These are phyloP conservation scores for Larimichthys polyactis DNA, from an alignment of 2,113 vertebrate species.

Conservation along the genomic window DNA sequence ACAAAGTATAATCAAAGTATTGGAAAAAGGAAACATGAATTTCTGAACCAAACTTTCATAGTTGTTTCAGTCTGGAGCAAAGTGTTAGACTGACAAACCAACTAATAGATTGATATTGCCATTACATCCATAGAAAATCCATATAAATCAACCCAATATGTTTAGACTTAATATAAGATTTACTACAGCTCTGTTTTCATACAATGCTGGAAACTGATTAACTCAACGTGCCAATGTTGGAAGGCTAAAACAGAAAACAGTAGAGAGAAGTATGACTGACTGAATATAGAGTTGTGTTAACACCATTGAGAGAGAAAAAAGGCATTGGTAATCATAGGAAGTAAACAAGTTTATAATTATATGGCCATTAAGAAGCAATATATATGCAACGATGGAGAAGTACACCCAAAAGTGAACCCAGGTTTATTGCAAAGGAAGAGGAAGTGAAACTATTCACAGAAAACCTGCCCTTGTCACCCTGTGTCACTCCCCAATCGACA, in stretches of 20 bases:
- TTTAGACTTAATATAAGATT: neutral
- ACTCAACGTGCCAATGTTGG: neutral
- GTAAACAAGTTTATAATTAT: neutral
- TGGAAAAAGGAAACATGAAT: neutral
- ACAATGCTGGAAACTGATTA: neutral
- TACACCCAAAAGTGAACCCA: slow-evolving; percentile 9
- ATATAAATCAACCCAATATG: neutral
- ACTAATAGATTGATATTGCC: neutral
- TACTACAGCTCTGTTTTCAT: neutral
- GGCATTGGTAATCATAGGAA: neutral
- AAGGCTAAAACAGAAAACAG: neutral
- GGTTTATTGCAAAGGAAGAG: neutral
- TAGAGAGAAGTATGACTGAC: neutral
- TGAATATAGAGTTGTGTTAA: neutral
- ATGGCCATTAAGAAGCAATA: neutral
- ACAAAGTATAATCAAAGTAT: neutral
- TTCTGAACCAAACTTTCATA: neutral
- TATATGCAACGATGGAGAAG: neutral
- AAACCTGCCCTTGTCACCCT: too few relatives aligned
- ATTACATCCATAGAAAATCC: neutral
- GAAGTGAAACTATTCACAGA: slow-evolving; percentile 30
- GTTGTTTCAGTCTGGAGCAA: neutral
- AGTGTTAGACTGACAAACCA: neutral
- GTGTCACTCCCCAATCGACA: too few relatives aligned
- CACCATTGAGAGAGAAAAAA: neutral